Percentiles rank a stretch among this genome's conserved stretches.
Evolutionary conservation across 2,797 vertebrate genomes (phyloP).

Genomic region (Sebastes diploproa): DNA sequence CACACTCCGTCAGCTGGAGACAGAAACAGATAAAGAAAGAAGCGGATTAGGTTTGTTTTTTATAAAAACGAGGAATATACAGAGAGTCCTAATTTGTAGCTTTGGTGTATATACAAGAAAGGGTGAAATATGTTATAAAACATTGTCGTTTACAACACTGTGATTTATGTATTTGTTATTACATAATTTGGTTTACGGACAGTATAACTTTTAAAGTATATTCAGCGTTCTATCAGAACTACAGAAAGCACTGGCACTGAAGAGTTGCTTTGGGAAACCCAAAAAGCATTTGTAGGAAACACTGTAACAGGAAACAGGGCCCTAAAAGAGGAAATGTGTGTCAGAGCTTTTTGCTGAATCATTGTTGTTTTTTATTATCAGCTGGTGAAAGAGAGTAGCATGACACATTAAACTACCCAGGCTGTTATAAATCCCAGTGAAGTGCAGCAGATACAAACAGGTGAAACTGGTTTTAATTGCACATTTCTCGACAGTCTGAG

Average conservation of each 20-base stretch:
- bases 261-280: neutral
- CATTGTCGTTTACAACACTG: neutral
- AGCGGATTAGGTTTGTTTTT: too few species aligned
- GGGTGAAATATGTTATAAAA: neutral
- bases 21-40: neutral
- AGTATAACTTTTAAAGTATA: neutral
- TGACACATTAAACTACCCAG: neutral
- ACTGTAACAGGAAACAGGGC: neutral
- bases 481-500: neutral
- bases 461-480: neutral
- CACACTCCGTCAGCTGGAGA: conserved; percentile 88
- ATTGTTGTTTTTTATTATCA: neutral
- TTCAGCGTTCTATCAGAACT: neutral
- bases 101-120: neutral
- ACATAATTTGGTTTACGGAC: neutral
- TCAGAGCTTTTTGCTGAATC: neutral
- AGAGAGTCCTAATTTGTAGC: neutral
- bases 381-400: neutral
- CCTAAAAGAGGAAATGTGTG: neutral
- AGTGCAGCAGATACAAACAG: neutral
- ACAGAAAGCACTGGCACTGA: too few species aligned
- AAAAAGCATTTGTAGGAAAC: neutral
- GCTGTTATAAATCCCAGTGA: neutral
- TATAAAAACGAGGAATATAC: neutral
- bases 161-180: neutral